phyloP scores from a whole-genome alignment of 2,113 vertebrate species.

The Probosciger aterrimus region DNA sequence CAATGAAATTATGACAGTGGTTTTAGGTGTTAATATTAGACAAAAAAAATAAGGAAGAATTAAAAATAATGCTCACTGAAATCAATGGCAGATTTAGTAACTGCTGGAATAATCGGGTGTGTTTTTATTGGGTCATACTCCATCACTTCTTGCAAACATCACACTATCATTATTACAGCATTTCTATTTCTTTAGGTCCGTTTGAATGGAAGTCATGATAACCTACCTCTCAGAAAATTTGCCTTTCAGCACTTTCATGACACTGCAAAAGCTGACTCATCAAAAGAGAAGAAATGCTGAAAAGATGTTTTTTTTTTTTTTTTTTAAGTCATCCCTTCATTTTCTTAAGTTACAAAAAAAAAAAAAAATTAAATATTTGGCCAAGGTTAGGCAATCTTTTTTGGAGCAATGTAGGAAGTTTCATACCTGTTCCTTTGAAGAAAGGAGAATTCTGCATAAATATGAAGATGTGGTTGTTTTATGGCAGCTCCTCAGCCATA shows the following conservation, averaged over 20 bases:
- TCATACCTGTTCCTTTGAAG: constrained; percentile 61
- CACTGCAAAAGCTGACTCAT: neutral
- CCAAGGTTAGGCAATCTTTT: neutral
- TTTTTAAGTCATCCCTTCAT: neutral
- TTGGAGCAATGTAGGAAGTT: constrained; percentile 44
- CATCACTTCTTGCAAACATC: neutral
- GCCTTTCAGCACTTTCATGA: neutral
- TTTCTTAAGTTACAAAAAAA: neutral
- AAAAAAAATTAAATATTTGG: neutral
- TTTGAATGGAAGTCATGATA: neutral
- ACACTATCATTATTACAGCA: neutral
- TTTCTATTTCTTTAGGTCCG: neutral
- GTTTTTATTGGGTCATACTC: neutral
- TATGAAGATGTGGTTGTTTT: constrained; percentile 54
- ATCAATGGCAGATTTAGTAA: neutral
- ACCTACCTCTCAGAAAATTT: neutral
- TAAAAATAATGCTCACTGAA: neutral
- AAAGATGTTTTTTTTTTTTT: neutral
- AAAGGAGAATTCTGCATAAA: constrained; percentile 60
- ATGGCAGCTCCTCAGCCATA: constrained; percentile 52
- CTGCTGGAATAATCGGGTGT: neutral
- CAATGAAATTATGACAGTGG: neutral
- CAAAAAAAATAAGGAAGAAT: neutral
- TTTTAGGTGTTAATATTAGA: neutral
- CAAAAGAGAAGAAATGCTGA: neutral